phyloP scores from a whole-genome alignment of 2,113 vertebrate species.

The Genyomyrus donnyi region DNA sequence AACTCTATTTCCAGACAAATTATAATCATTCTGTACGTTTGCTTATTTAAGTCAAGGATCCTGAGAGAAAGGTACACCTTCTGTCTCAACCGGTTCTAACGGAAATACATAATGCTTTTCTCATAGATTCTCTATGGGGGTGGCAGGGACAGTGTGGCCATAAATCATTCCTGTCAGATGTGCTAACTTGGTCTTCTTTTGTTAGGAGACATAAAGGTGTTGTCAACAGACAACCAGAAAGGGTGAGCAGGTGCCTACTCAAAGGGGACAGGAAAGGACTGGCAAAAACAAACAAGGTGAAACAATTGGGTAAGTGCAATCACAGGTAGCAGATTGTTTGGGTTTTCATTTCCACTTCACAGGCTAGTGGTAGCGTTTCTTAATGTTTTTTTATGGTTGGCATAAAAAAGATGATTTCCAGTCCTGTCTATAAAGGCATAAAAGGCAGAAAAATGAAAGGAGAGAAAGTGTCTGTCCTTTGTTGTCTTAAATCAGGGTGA shows the following conservation, averaged over 20 bases:
- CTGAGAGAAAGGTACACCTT: not conserved
- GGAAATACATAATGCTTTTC: not conserved
- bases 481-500: not conserved
- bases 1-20: not conserved
- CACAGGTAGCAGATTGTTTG: not conserved
- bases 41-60: not conserved
- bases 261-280: not conserved
- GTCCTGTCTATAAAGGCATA: not conserved
- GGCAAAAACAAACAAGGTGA: not conserved
- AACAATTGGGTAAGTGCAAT: not conserved
- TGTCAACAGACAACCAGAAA: not conserved
- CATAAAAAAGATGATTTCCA: not conserved
- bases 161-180: constrained; percentile 24
- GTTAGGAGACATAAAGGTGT: constrained; percentile 18
- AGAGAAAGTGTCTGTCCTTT: not conserved
- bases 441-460: not conserved
- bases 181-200: constrained; percentile 11
- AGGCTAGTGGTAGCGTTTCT: not conserved
- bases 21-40: not conserved
- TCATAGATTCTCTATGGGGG: not conserved
- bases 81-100: not conserved
- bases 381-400: not conserved
- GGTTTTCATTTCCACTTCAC: not conserved
- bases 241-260: not conserved
- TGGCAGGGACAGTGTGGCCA: not conserved